Base-by-base conservation (phyloP, 2,113 vertebrate species). In the Perca schrenkii region DNA sequence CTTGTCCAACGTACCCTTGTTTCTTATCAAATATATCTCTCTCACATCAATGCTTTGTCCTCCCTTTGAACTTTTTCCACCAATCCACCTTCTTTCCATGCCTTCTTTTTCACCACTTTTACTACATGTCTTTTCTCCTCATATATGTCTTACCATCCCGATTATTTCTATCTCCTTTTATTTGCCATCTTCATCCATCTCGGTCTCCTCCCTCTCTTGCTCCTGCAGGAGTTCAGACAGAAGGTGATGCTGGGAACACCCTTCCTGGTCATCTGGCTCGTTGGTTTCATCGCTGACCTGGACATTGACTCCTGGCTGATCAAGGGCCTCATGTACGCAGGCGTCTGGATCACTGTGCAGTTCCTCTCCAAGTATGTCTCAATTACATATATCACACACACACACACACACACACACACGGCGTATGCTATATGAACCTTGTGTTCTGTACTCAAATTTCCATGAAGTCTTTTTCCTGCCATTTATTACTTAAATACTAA, bases 171-270 rank as follows among this genome's bases (percentile, higher is more conserved):
- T 13, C 25, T 21, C 11, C 40, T 8, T 40, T 40, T 40, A 40
- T 40, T 40, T 40, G 40, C 8, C 40, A 43, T 43, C 40, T 11
- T 43, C 2, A 11, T 6, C 6, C 2, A n/a, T 0, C 7, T 5
- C 21, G 12, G 10, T 64, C 25, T 64, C 22, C 11, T 3, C 21
- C 25, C 54, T 21, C 36, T 50, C 61, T 8, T 56, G 53, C 34
- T 11, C 8, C 49, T 74, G 14, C 90, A 99, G 98, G 98, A 99
- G 92, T 98, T 99, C 92, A 96, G 98, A 34, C 98, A 99, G 95
- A 99, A 99, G 94, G 96, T 99, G 92, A 99, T 99, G 98, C 94
- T 99, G 80, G 98, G 97, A 82, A 99, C 98, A n/a, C 98, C 98
- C n/a, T 99, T 99, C 88, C 92, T 99, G 69, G 97, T 99, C 88